Evolutionary conservation across 2,888 invertebrate species (phyloP).

Genomic region (Shargacucullia verbasci): DNA sequence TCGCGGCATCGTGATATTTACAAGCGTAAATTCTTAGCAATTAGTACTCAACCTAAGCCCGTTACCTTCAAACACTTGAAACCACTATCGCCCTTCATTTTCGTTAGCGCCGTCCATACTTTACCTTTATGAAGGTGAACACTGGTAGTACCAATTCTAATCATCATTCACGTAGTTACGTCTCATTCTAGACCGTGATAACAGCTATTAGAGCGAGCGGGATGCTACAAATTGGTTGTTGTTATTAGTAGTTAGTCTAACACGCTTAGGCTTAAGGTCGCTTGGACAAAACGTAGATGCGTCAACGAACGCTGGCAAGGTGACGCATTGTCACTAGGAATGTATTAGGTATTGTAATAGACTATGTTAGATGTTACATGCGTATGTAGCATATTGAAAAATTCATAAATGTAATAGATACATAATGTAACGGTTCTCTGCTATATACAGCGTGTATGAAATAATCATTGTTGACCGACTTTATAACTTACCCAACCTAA

Average conservation of each 20-base stretch:
- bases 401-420: constrained; percentile 64
- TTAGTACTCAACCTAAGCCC: constrained; percentile 74
- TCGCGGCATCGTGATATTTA: constrained; percentile 57
- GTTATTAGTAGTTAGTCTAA: constrained; percentile 80
- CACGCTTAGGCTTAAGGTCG: constrained; percentile 84
- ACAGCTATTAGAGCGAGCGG: constrained; percentile 72
- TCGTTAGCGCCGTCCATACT: constrained; percentile 85
- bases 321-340: constrained; percentile 85
- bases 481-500: no score
- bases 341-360: constrained; percentile 81
- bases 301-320: constrained; percentile 88
- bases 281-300: constrained; percentile 86
- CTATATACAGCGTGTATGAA: constrained; percentile 30
- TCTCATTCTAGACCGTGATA: constrained; percentile 70
- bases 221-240: constrained; percentile 78
- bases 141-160: constrained; percentile 70
- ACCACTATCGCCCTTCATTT: constrained; percentile 86
- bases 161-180: constrained; percentile 71
- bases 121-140: constrained; percentile 84
- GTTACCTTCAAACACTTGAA: constrained; percentile 83
- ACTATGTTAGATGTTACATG: constrained; percentile 61
- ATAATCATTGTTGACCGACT: constrained; percentile 10
- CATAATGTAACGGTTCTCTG: constrained; percentile 67
- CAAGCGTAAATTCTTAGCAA: constrained; percentile 72
- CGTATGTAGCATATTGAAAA: constrained; percentile 64